A percentile compares a stretch with the other conserved stretches of the same genome.
Conservation (phyloP, 2,888 invertebrate genomes). For the Drosophila acutilabella region DNA sequence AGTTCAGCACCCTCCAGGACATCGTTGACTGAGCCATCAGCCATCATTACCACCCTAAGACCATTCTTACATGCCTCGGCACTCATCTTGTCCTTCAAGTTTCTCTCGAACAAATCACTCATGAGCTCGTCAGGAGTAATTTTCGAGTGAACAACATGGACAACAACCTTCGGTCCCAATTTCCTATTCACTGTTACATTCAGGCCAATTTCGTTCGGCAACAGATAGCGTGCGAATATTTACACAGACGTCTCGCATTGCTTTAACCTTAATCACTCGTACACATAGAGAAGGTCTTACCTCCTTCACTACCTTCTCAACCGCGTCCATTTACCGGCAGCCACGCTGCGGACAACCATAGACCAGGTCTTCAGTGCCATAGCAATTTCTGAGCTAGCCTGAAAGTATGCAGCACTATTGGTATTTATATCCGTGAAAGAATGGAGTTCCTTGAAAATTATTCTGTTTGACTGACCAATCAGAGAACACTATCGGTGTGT, state of each 20-base stretch:
- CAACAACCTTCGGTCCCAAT: conserved; percentile 5
- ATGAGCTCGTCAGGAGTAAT: conserved; percentile 22
- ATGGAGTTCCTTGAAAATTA: too few relatives aligned
- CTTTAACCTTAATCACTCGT: too few relatives aligned
- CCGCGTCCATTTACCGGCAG: too few relatives aligned
- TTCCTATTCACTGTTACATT: conserved; percentile 11
- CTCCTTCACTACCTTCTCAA: too few relatives aligned
- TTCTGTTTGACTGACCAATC: too few relatives aligned
- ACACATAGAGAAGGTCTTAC: too few relatives aligned
- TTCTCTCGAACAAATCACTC: conserved; percentile 2
- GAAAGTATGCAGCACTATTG: too few relatives aligned
- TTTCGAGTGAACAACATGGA: neutral
- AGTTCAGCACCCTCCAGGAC: conserved; percentile 4
- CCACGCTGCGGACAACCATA: too few relatives aligned
- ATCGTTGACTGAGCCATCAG: neutral
- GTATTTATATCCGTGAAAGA: too few relatives aligned
- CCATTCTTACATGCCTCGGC: neutral
- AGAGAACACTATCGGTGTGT: too few relatives aligned
- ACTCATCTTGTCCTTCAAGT: conserved; percentile 21
- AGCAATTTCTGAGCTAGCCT: too few relatives aligned
- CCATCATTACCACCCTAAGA: neutral
- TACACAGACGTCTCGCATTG: neutral
- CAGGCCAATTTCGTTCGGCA: conserved; percentile 3
- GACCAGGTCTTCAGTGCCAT: too few relatives aligned
- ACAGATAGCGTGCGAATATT: conserved; percentile 16